Evolutionary conservation across 2,113 vertebrate species (phyloP).

Genomic region (Xenopus laevis): DNA sequence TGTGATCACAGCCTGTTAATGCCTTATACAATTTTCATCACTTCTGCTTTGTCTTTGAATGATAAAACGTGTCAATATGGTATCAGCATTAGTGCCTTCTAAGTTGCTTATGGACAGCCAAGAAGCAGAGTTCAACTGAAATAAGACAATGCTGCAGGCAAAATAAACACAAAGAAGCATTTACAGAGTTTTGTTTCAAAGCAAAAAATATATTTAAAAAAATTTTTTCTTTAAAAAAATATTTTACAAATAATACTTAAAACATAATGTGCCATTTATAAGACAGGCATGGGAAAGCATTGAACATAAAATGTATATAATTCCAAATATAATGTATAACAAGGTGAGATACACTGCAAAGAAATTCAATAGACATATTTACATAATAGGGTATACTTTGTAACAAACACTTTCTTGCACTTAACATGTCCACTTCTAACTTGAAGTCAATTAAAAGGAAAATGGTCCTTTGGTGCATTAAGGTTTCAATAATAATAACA

Average conservation of each 20-base stretch:
- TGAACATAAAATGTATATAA: constrained; percentile 35
- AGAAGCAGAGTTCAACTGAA: constrained; percentile 5
- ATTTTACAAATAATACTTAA: constrained; percentile 50
- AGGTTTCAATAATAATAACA: neutral
- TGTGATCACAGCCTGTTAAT: constrained; percentile 28
- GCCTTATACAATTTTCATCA: constrained; percentile 25
- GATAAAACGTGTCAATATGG: constrained; percentile 11
- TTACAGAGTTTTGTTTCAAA: constrained; percentile 46
- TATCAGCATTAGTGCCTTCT: constrained; percentile 13
- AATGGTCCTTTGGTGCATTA: neutral
- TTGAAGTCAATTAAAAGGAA: constrained; percentile 18
- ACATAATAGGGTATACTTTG: constrained; percentile 45
- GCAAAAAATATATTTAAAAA: constrained; percentile 52
- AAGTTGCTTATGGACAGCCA: neutral
- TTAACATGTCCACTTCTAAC: constrained; percentile 31
- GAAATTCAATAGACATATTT: constrained; percentile 46
- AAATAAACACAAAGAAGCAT: constrained; percentile 50
- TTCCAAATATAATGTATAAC: constrained; percentile 44
- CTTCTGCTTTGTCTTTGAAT: constrained; percentile 13
- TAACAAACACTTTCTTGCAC: constrained; percentile 40
- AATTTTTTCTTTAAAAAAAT: constrained; percentile 50
- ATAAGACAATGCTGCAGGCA: constrained; percentile 41
- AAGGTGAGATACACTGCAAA: constrained; percentile 38
- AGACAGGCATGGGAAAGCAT: constrained; percentile 41
- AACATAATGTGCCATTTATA: constrained; percentile 48